phyloP scores from a whole-genome alignment of 23 tunicate species.

The Ciona savignyi region DNA sequence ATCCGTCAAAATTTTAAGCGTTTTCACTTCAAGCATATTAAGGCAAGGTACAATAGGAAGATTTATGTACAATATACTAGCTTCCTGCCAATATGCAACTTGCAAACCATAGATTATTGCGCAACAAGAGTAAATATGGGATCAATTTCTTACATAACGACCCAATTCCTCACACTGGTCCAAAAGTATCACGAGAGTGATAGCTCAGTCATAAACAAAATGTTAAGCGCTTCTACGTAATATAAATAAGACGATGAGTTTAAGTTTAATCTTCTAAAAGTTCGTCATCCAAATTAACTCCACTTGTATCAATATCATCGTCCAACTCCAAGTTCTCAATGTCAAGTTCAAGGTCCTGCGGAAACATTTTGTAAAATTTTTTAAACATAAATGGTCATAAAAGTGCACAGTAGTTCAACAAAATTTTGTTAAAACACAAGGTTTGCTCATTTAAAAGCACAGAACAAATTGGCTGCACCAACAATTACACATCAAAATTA shows the following conservation, averaged over 20 bases:
- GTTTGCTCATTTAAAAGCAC: no score
- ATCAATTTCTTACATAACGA: not conserved
- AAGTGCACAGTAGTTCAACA: no score
- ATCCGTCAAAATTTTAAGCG: no score
- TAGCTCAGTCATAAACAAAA: not conserved
- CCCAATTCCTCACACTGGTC: not conserved
- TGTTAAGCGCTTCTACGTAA: not conserved
- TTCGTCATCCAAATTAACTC: conserved; percentile 74
- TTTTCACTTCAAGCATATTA: not conserved
- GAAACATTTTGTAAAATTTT: not conserved
- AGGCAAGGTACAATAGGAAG: not conserved
- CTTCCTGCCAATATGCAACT: not conserved
- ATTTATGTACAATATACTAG: not conserved
- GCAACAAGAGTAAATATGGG: not conserved
- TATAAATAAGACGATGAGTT: not conserved
- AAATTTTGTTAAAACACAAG: no score
- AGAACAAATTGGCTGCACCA: no score
- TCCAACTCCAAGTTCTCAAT: conserved; percentile 80
- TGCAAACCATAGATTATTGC: not conserved
- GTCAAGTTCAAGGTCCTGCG: conserved; percentile 87
- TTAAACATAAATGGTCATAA: not conserved
- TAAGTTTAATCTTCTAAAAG: conserved; percentile 59
- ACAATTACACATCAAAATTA: no score
- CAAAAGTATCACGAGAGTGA: not conserved
- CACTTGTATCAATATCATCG: conserved; percentile 80